Conservation (phyloP, 2,888 invertebrate genomes). For the Amorpha juglandis region DNA sequence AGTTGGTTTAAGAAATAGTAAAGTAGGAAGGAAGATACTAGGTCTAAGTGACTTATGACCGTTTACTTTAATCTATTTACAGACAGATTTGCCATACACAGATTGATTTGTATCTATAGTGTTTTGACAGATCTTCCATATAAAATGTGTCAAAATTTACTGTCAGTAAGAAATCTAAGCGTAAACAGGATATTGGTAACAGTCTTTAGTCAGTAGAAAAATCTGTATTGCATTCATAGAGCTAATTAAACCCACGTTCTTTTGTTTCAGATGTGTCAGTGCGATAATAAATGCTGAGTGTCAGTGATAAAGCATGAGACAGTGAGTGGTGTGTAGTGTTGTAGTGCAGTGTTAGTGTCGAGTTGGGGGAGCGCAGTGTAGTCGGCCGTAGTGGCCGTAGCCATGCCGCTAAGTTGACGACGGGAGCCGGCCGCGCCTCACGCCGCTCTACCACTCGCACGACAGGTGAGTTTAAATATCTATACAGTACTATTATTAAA, state of each 20-base stretch:
- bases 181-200: too few species aligned
- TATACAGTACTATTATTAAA: too few species aligned
- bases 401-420: slow-evolving; percentile 79
- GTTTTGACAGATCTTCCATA: too few species aligned
- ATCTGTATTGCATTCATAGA: background rate
- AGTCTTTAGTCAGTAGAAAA: too few species aligned
- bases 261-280: slow-evolving; percentile 68
- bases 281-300: slow-evolving; percentile 49
- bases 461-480: slow-evolving; percentile 58
- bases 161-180: too few species aligned
- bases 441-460: slow-evolving; percentile 70
- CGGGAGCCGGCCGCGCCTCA: slow-evolving; percentile 77
- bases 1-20: too few species aligned
- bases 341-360: slow-evolving; percentile 48
- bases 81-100: too few species aligned
- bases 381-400: slow-evolving; percentile 52
- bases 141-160: too few species aligned
- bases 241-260: background rate
- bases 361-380: slow-evolving; percentile 46
- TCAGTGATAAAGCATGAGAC: slow-evolving; percentile 25
- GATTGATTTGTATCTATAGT: too few species aligned
- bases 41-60: too few species aligned
- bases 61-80: too few species aligned
- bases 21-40: too few species aligned
- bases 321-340: slow-evolving; percentile 52